These are phyloP conservation scores for Dendrolimus punctatus DNA, from an alignment of 1,140 invertebrate species.

Conservation along the genomic window DNA sequence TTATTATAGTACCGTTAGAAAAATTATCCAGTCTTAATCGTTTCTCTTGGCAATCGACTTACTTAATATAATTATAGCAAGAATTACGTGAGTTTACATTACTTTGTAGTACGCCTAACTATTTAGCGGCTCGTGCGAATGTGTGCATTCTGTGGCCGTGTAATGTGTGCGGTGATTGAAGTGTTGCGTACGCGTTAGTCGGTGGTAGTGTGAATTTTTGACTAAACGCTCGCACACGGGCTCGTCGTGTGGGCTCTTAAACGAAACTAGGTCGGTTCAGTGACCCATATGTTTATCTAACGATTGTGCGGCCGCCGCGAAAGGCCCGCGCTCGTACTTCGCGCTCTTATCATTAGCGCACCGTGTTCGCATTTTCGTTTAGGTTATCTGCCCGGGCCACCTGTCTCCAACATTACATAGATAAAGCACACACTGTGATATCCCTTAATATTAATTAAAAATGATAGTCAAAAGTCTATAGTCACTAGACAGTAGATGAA, in stretches of 20 bases:
- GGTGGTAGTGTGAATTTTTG: conserved; percentile 45
- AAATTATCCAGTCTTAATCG: too few relatives aligned
- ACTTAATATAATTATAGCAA: conserved; percentile 10
- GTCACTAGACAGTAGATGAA: not conserved
- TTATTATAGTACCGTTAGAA: too few relatives aligned
- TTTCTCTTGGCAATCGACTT: too few relatives aligned
- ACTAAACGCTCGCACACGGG: conserved; percentile 43
- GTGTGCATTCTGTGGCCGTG: conserved; percentile 12
- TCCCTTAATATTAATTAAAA: not conserved
- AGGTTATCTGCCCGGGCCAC: conserved; percentile 60
- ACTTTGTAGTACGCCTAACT: conserved; percentile 10
- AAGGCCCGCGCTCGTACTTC: conserved; percentile 32
- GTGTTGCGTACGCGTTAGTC: conserved; percentile 8
- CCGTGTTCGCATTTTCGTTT: conserved; percentile 57
- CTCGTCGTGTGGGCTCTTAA: conserved; percentile 29
- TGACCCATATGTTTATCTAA: conserved; percentile 71
- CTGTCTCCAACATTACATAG: conserved; percentile 54
- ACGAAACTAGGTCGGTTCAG: conserved; percentile 66
- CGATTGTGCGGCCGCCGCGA: conserved; percentile 48
- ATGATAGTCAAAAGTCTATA: conserved; percentile 35
- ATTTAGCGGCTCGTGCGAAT: conserved; percentile 12
- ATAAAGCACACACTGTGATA: conserved; percentile 6
- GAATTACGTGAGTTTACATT: conserved; percentile 14
- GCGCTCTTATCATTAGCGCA: conserved; percentile 46
- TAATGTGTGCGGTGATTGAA: conserved; percentile 21